Conservation (phyloP, 2,113 vertebrate species). For the Eulacestoma nigropectus region DNA sequence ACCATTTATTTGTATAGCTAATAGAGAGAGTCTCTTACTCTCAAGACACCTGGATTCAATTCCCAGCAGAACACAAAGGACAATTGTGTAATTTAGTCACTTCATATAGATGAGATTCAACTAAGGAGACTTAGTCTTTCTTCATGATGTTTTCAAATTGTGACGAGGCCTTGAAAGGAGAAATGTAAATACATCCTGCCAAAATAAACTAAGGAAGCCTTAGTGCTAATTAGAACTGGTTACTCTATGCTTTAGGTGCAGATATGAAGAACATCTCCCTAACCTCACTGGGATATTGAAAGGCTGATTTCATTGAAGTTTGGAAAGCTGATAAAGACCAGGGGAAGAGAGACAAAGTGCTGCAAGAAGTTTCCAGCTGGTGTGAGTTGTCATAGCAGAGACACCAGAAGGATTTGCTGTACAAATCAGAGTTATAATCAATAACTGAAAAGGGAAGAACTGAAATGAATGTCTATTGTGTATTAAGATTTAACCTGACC, state of each 20-base stretch:
- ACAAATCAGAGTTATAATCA: background rate
- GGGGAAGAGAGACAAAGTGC: background rate
- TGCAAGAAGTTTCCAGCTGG: background rate
- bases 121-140: background rate
- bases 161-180: background rate
- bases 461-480: background rate
- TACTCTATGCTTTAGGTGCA: background rate
- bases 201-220: background rate
- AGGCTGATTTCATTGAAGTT: background rate
- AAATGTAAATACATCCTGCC: background rate
- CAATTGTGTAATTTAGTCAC: background rate
- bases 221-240: background rate
- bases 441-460: background rate
- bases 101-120: background rate
- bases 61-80: slow-evolving; percentile 3
- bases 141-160: slow-evolving; percentile 19
- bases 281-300: background rate
- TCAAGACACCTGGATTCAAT: background rate
- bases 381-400: background rate
- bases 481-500: slow-evolving; percentile 9
- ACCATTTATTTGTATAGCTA: background rate
- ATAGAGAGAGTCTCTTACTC: background rate
- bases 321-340: background rate
- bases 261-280: background rate
- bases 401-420: background rate